These are phyloP conservation scores for Pharmacophagus antenor DNA, from an alignment of 2,888 invertebrate species.

Conservation along the genomic window DNA sequence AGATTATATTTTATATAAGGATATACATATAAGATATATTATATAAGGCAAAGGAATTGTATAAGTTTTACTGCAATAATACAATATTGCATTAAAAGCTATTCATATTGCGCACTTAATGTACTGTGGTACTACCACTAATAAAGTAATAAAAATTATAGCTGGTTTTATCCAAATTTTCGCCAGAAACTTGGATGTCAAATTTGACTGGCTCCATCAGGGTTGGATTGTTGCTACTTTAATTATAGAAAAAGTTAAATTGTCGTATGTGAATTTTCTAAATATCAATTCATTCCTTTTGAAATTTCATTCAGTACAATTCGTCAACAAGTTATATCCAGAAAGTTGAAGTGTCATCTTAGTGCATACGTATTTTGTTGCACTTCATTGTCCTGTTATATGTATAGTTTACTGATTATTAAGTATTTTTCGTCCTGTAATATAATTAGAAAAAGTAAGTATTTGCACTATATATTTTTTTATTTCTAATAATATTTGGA, in stretches of 20 bases:
- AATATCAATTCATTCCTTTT: constrained; percentile 23
- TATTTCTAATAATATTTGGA: background rate
- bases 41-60: no score
- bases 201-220: background rate
- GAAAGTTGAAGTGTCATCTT: constrained; percentile 43
- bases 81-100: no score
- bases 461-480: background rate
- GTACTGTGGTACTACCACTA: no score
- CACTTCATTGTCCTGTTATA: constrained; percentile 43
- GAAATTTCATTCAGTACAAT: constrained; percentile 39
- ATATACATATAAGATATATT: no score
- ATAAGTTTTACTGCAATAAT: no score
- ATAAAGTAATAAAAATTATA: background rate
- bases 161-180: background rate
- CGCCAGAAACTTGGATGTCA: background rate
- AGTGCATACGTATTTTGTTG: constrained; percentile 41
- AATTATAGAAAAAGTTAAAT: background rate
- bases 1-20: no score
- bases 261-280: constrained; percentile 16
- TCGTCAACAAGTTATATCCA: constrained; percentile 35
- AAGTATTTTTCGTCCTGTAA: constrained; percentile 15
- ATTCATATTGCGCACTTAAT: no score
- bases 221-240: background rate
- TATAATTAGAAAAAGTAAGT: constrained; percentile 23
- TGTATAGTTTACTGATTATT: constrained; percentile 8